Percentiles rank a stretch among this genome's conserved stretches.
Evolutionary conservation across 2,797 vertebrate species (phyloP).

Genomic region (Acanthurus lineatus): DNA sequence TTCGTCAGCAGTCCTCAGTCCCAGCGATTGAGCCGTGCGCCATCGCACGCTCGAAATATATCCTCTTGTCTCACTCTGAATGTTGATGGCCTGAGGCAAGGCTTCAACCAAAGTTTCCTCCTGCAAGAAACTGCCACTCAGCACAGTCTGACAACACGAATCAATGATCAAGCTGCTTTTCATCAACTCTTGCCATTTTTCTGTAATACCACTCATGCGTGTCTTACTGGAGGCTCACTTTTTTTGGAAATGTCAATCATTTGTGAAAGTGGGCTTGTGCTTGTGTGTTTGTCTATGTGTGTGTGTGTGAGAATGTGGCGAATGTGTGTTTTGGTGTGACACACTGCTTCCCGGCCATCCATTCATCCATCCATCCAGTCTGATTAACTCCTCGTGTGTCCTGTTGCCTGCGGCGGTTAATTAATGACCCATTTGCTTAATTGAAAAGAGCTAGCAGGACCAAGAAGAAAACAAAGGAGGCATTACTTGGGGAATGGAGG

Average conservation of each 20-base stretch:
- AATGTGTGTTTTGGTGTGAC: conserved; percentile 37
- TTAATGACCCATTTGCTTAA: conserved; percentile 85
- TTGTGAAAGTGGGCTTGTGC: conserved; percentile 34
- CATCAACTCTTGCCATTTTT: conserved; percentile 66
- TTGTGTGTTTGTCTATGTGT: background rate
- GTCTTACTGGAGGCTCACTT: conserved; percentile 62
- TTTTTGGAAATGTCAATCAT: conserved; percentile 68
- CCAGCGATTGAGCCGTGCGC: conserved; percentile 40
- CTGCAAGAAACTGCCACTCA: conserved; percentile 64
- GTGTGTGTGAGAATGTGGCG: background rate
- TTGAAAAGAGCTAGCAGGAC: conserved; percentile 73
- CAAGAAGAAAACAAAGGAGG: conserved; percentile 50
- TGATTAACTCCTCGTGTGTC: conserved; percentile 79
- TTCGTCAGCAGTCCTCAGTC: conserved; percentile 69
- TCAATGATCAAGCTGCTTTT: conserved; percentile 71
- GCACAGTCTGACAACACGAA: conserved; percentile 63
- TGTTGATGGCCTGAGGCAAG: conserved; percentile 60
- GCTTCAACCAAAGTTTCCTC: conserved; percentile 68
- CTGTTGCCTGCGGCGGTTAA: conserved; percentile 77
- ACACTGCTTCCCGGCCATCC: conserved; percentile 58
- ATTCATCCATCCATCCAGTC: conserved; percentile 77
- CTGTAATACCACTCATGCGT: conserved; percentile 56
- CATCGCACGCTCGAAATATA: conserved; percentile 50
- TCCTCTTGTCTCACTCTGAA: conserved; percentile 58
- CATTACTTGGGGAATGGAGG: conserved; percentile 23